Base-by-base conservation (phyloP, 2,113 vertebrate genomes). In the Ceyx cyanopectus region DNA sequence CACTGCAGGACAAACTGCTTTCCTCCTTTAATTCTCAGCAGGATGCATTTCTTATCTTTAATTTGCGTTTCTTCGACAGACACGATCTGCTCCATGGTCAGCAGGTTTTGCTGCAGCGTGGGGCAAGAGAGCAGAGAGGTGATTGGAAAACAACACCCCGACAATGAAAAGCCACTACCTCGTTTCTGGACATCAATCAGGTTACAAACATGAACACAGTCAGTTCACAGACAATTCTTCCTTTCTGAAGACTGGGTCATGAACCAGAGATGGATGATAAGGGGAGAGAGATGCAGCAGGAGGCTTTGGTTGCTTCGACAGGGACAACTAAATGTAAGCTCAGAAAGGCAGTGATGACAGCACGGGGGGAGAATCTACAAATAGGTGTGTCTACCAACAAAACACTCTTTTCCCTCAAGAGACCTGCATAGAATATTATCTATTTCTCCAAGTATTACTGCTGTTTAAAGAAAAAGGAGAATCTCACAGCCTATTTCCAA, bases 1-100 rank as follows among this genome's bases (percentile, higher is more conserved):
- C 99, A 99, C 87, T 99, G 99, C 79, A 99, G 96, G 72, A 99
- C 99, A 81, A 99, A 99, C 89, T 99, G 99, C 56, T 99, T 99
- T 62, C 99, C 99, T 89, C 99, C 99, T 97, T 99, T 99, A 96
- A 99, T 98, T 94, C 99, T 97, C 96, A 99, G 97, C 90, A 99
- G 97, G 97, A 99, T 99, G 94, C 99, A 99, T 56, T 99, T 99
- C 97, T 99, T 99, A 97, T 99, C 99, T 97, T 99, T 99, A 89
- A 99, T 98, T 95, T 99, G 99, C 8, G 99, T 99, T 90, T 99
- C 99, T 83, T 99, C 99, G 96, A 99, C 99, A 11, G 98, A 98
- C 43, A 99, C 96, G 4, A 99, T 99, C 95, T 99, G 99, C 80
- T 99, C 99, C 99, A 99, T 99, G 8, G 99, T 99, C 98, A 99